A percentile compares a stretch with the other conserved stretches of the same genome.
Evolutionary conservation across 1,140 invertebrate genomes (phyloP).

Genomic region (Apis florea): DNA sequence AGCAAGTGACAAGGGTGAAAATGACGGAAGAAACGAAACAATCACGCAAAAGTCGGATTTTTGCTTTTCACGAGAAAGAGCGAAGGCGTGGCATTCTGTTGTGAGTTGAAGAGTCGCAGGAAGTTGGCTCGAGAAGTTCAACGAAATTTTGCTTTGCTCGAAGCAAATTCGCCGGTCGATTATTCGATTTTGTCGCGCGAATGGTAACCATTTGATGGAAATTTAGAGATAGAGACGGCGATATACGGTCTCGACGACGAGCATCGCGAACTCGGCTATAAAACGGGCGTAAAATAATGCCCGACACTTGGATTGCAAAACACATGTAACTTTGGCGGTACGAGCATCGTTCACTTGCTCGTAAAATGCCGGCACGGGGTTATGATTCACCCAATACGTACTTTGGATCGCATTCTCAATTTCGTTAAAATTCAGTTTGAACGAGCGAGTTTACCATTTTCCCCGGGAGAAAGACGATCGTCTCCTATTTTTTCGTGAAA

Average conservation of each 20-base stretch:
- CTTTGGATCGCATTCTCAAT: conserved; percentile 26
- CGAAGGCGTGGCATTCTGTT: neutral
- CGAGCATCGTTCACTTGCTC: conserved; percentile 40
- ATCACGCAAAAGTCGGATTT: neutral
- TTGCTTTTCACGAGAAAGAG: neutral
- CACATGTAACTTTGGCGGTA: conserved; percentile 47
- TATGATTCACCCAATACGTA: neutral
- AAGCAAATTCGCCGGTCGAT: neutral
- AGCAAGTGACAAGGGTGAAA: conserved; percentile 20
- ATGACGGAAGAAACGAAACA: neutral
- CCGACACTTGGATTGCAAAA: conserved; percentile 49
- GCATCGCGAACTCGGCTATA: conserved; percentile 13
- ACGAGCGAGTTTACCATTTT: neutral
- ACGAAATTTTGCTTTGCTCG: neutral
- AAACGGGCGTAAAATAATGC: conserved; percentile 46
- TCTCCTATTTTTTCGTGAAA: too few species aligned
- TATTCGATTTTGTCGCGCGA: neutral
- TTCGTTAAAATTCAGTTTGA: conserved; percentile 37
- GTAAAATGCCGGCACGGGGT: conserved; percentile 38
- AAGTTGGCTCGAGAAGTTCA: too few species aligned
- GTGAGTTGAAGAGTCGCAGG: neutral
- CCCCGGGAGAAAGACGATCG: too few species aligned
- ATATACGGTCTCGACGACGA: conserved; percentile 27
- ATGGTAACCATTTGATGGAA: conserved; percentile 7
- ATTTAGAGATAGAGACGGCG: conserved; percentile 7